These are phyloP conservation scores for Pardosa pseudoannulata DNA, from an alignment of 2,888 invertebrate genomes.

Conservation along the genomic window DNA sequence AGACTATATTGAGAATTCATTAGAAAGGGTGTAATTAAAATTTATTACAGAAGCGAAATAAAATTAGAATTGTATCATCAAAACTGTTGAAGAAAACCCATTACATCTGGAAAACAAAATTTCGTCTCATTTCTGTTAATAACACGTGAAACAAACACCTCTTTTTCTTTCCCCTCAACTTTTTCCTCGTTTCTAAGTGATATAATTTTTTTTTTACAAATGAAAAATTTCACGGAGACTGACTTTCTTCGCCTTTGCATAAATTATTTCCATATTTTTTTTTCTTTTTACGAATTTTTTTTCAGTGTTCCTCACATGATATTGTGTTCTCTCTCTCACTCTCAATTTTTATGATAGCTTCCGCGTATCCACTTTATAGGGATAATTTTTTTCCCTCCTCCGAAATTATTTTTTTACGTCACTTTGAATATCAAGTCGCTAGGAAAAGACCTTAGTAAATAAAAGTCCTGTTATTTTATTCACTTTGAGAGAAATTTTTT, in stretches of 20 bases:
- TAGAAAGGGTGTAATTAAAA: too few relatives aligned
- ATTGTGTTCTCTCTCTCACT: too few relatives aligned
- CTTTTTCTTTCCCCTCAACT: background rate
- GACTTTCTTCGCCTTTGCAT: background rate
- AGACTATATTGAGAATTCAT: too few relatives aligned
- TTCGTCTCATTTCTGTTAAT: too few relatives aligned
- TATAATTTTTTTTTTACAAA: conserved; percentile 3
- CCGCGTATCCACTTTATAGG: background rate
- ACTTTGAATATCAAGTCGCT: background rate
- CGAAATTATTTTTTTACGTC: background rate
- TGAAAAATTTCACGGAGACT: conserved; percentile 6
- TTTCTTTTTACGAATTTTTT: background rate
- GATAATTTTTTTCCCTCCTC: background rate
- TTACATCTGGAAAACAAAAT: too few relatives aligned
- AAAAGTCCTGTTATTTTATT: background rate
- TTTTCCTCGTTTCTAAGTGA: background rate
- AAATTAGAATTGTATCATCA: too few relatives aligned
- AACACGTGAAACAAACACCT: background rate
- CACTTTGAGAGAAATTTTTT: background rate
- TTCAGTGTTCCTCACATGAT: too few relatives aligned
- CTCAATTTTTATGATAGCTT: background rate
- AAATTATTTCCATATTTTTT: background rate
- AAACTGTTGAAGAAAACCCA: too few relatives aligned
- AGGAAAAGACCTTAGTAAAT: background rate
- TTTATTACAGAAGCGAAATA: too few relatives aligned